phyloP scores from a whole-genome alignment of 1,140 invertebrate genomes.

The Drosophila dunni region DNA sequence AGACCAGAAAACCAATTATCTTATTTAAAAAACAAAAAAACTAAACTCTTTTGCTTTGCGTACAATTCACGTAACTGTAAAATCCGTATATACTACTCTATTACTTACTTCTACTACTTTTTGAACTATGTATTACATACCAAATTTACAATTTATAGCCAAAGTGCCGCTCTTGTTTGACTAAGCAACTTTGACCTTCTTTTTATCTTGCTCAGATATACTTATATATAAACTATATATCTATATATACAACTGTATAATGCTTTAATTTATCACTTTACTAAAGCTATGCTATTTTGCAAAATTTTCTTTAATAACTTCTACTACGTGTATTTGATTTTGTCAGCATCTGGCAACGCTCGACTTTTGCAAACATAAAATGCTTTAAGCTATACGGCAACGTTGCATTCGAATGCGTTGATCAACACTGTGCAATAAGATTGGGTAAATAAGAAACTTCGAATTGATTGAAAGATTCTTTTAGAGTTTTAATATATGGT shows the following conservation, averaged over 20 bases:
- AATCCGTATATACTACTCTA: slow-evolving; percentile 17
- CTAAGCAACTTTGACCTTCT: slow-evolving; percentile 23
- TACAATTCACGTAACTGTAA: slow-evolving; percentile 32
- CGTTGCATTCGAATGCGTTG: neutral
- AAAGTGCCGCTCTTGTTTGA: slow-evolving; percentile 21
- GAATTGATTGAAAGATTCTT: neutral
- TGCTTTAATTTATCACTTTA: slow-evolving; percentile 25
- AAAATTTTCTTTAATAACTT: slow-evolving; percentile 11
- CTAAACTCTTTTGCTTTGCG: slow-evolving; percentile 32
- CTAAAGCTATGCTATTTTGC: slow-evolving; percentile 16
- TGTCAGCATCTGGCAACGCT: slow-evolving; percentile 10
- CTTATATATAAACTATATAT: slow-evolving; percentile 1
- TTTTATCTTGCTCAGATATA: slow-evolving; percentile 16
- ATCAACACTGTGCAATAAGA: slow-evolving; percentile 24
- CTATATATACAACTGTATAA: neutral
- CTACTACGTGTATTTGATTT: slow-evolving; percentile 21
- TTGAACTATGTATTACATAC: slow-evolving; percentile 1
- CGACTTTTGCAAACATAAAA: neutral
- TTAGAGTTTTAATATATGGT: too few species aligned
- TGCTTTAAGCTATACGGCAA: slow-evolving; percentile 7
- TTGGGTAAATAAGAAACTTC: neutral
- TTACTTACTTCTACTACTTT: slow-evolving; percentile 7
- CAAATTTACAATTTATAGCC: neutral
- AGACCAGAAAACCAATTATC: slow-evolving; percentile 3
- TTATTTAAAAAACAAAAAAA: neutral